These are phyloP conservation scores for Hyalella azteca DNA, from an alignment of 2,888 invertebrate genomes.

Conservation along the genomic window DNA sequence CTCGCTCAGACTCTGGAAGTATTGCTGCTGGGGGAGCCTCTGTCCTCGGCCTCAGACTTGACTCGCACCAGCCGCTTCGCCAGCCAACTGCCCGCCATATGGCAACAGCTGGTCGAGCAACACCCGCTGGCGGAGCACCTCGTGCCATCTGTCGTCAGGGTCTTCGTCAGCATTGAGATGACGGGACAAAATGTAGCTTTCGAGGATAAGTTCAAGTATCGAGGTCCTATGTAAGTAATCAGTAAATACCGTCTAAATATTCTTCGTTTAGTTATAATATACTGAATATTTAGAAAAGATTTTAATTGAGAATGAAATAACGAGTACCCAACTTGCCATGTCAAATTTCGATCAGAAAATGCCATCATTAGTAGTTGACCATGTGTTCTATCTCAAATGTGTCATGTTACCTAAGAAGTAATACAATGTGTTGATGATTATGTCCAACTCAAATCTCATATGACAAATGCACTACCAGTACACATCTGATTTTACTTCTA, in stretches of 20 bases:
- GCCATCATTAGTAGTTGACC: too few species aligned
- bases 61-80: slow-evolving; percentile 18
- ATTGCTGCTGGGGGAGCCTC: slow-evolving; percentile 75
- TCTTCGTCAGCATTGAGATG: slow-evolving; percentile 98
- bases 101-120: slow-evolving; percentile 69
- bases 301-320: too few species aligned
- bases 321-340: too few species aligned
- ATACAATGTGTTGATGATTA: too few species aligned
- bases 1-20: slow-evolving; percentile 88
- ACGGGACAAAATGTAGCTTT: slow-evolving; percentile 94
- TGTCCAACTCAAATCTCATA: too few species aligned
- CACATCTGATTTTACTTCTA: too few species aligned
- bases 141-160: slow-evolving; percentile 79
- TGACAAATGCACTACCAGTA: too few species aligned
- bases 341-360: too few species aligned
- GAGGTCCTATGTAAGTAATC: slow-evolving; percentile 77
- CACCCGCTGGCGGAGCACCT: slow-evolving; percentile 67
- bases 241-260: neutral
- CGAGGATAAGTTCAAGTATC: slow-evolving; percentile 95
- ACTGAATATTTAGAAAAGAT: too few species aligned
- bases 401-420: too few species aligned
- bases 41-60: slow-evolving; percentile 32
- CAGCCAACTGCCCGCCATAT: slow-evolving; percentile 64
- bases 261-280: too few species aligned
- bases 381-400: too few species aligned